Conservation (phyloP, 2,113 vertebrate genomes). For the Caracal caracal region DNA sequence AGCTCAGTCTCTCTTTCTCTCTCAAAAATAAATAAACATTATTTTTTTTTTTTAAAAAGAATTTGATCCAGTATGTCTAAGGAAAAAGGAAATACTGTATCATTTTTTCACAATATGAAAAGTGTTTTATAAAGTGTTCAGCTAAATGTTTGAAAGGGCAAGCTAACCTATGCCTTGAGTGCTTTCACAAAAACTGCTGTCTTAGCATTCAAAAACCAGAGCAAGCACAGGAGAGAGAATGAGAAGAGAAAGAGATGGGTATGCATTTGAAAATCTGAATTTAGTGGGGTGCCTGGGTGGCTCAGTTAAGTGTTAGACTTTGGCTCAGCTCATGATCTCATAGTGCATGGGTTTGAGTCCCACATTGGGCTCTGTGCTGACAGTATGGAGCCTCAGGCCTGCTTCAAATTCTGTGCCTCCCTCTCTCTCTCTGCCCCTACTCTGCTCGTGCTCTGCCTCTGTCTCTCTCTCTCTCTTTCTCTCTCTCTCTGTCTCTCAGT, state of each 20-base stretch:
- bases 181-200: not conserved
- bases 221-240: not conserved
- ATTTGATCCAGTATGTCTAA: not conserved
- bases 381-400: no score
- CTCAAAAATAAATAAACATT: no score
- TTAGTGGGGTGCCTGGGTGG: not conserved
- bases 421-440: no score
- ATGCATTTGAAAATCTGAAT: not conserved
- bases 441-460: no score
- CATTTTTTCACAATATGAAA: constrained; percentile 19
- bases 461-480: no score
- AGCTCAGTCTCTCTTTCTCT: no score
- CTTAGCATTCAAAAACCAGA: not conserved
- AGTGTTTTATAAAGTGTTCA: constrained; percentile 16
- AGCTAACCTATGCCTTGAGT: not conserved
- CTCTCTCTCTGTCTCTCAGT: no score
- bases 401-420: no score
- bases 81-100: not conserved
- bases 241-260: not conserved
- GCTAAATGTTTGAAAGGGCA: not conserved
- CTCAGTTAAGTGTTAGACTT: no score
- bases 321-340: no score
- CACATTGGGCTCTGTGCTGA: no score
- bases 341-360: no score
- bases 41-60: not conserved